Evolutionary conservation across 2,888 invertebrate species (phyloP).

Genomic region (Perizoma affinitatum): DNA sequence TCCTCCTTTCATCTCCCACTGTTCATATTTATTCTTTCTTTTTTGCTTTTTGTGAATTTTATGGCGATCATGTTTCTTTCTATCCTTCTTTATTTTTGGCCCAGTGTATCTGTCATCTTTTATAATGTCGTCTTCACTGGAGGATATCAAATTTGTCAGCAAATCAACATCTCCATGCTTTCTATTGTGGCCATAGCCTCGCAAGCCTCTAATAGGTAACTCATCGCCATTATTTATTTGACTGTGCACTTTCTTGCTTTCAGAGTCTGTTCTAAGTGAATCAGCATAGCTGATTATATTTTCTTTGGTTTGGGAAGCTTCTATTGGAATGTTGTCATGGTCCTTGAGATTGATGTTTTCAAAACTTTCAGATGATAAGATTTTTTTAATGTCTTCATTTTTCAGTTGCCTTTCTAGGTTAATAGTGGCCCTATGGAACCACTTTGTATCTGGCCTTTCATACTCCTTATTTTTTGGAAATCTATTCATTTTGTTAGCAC

Average conservation of each 20-base stretch:
- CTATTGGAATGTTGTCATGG: conserved; percentile 20
- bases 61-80: conserved; percentile 66
- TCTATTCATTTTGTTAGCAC: conserved; percentile 8
- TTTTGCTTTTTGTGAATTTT: conserved; percentile 73
- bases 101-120: conserved; percentile 72
- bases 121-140: conserved; percentile 67
- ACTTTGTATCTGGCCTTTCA: conserved; percentile 10
- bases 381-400: conserved; percentile 18
- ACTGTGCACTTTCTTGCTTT: conserved; percentile 33
- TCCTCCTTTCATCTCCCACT: conserved; percentile 77
- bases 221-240: conserved; percentile 44
- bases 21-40: conserved; percentile 72
- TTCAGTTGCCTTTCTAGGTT: conserved; percentile 30
- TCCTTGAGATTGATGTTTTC: conserved; percentile 24
- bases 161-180: conserved; percentile 45
- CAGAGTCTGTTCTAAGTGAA: conserved; percentile 57
- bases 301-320: conserved; percentile 28
- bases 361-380: conserved; percentile 14
- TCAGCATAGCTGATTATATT: conserved; percentile 68
- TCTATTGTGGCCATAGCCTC: conserved; percentile 61
- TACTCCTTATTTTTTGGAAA: conserved; percentile 6
- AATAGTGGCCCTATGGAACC: conserved; percentile 9
- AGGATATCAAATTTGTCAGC: conserved; percentile 42
- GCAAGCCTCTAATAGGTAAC: conserved; percentile 71
- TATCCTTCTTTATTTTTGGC: conserved; percentile 61